Evolutionary conservation across 1,140 invertebrate genomes (phyloP).

Genomic region (Pseudomyrmex dendroicus): DNA sequence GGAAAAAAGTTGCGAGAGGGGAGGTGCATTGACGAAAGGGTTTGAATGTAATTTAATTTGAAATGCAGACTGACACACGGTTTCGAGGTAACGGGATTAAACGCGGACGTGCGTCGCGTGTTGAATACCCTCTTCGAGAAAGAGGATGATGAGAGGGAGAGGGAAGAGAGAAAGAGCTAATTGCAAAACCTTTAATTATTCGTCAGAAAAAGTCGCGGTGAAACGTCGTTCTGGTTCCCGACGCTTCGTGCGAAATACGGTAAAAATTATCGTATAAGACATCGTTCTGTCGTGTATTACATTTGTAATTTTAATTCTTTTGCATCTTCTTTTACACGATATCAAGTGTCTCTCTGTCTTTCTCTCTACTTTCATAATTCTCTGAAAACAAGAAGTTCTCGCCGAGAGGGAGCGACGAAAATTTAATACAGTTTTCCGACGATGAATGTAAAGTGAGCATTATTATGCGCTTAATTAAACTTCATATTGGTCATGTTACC

Average conservation of each 20-base stretch:
- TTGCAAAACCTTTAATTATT: constrained; percentile 74
- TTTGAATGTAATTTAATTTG: constrained; percentile 75
- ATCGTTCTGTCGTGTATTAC: not conserved
- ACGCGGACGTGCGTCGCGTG: constrained; percentile 69
- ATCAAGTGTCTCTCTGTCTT: no score
- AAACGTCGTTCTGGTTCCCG: not conserved
- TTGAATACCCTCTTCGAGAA: constrained; percentile 46
- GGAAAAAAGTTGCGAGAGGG: not conserved
- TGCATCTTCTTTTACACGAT: no score
- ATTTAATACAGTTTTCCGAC: not conserved
- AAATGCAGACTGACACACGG: constrained; percentile 74
- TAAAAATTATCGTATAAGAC: not conserved
- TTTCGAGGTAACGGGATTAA: constrained; percentile 73
- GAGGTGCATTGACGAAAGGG: constrained; percentile 50
- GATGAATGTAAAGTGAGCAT: constrained; percentile 9
- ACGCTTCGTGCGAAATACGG: constrained; percentile 2
- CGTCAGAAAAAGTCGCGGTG: constrained; percentile 49
- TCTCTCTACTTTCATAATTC: not conserved
- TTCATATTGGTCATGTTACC: not conserved
- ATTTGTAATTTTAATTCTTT: not conserved
- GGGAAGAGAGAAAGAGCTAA: constrained; percentile 56
- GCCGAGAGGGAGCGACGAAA: not conserved
- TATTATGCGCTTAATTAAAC: constrained; percentile 26
- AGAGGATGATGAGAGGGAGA: not conserved
- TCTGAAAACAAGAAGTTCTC: not conserved